Evolutionary conservation across 2,888 invertebrate genomes (phyloP).

Genomic region (Drosophila borealis): DNA sequence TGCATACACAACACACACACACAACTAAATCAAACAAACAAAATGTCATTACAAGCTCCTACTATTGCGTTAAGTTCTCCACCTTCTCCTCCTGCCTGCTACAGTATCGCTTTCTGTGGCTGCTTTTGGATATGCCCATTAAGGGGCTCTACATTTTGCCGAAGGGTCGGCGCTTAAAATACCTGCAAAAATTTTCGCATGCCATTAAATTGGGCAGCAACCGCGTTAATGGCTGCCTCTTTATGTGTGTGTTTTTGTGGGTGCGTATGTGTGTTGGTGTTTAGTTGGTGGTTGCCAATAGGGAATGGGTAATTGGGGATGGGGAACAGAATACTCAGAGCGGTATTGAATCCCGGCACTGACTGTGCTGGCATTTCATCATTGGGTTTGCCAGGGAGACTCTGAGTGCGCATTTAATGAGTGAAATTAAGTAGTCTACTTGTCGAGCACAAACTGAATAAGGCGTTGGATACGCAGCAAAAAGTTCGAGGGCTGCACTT

Average conservation of each 20-base stretch:
- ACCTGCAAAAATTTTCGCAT: slow-evolving; percentile 57
- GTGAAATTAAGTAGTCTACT: slow-evolving; percentile 67
- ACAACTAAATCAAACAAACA: slow-evolving; percentile 50
- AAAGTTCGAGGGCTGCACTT: slow-evolving; percentile 9
- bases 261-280: slow-evolving; percentile 13
- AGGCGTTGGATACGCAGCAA: slow-evolving; percentile 8
- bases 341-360: slow-evolving; percentile 20
- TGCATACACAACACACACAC: slow-evolving; percentile 12
- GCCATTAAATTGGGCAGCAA: slow-evolving; percentile 61
- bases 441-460: slow-evolving; percentile 38
- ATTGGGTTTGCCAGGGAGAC: slow-evolving; percentile 42
- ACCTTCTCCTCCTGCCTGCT: background rate
- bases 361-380: slow-evolving; percentile 52
- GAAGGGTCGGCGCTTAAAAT: slow-evolving; percentile 39
- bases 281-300: slow-evolving; percentile 5
- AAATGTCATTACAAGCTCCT: slow-evolving; percentile 42
- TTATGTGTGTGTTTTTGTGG: slow-evolving; percentile 12
- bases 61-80: background rate
- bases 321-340: background rate
- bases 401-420: slow-evolving; percentile 63
- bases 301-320: background rate
- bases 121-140: slow-evolving; percentile 22
- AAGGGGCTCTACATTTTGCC: slow-evolving; percentile 21
- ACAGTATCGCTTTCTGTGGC: slow-evolving; percentile 10
- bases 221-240: slow-evolving; percentile 49